Base-by-base conservation (phyloP, 2,113 vertebrate genomes). In the Catharus fuscescens region DNA sequence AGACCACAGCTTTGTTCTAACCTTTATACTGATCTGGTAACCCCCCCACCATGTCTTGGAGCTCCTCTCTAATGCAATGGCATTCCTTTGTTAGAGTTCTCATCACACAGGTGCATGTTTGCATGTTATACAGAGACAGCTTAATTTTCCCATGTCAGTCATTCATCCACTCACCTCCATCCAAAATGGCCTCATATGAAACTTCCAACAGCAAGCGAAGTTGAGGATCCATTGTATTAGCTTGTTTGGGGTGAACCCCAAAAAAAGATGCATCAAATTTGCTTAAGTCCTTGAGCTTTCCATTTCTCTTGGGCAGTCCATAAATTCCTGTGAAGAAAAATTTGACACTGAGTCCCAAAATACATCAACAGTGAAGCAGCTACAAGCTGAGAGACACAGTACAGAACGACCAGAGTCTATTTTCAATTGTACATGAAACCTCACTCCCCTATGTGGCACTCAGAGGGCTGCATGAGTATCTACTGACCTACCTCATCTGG, bases 211-310 rank as follows among this genome's bases (percentile, higher is more conserved):
- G 96, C 93, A 99, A 83, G 6, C 99, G 98, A 59, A 99, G 98
- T 72, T 99, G 99, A 56, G 99, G 99, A 96, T 99, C 99, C 99
- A 99, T 99, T 4, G 98, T 99, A 94, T 99, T 98, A 21, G 99
- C 99, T 97, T 99, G 99, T 96, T 99, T 99, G 67, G 99, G 98
- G 98, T 99, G 96, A 98, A 99, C 91, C 85, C 99, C 97, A 36
- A 99, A 99, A 97, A 99, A 99, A 4, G 98, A 95, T 20, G 99
- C 99, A 38, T 99, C 99, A 47, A 99, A 99, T 96, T 97, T 98
- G 96, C 98, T 98, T 88, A 99, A 98, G 92, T 99, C 98, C 96
- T 99, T 99, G 77, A 99, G 98, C 95, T 99, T 99, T 53, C 99
- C 99, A 28, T 98, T 98, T 92, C 99, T 98, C 95, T 86, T 98